Base-by-base conservation (phyloP, 2,113 vertebrate genomes). In the Ameiurus melas region DNA sequence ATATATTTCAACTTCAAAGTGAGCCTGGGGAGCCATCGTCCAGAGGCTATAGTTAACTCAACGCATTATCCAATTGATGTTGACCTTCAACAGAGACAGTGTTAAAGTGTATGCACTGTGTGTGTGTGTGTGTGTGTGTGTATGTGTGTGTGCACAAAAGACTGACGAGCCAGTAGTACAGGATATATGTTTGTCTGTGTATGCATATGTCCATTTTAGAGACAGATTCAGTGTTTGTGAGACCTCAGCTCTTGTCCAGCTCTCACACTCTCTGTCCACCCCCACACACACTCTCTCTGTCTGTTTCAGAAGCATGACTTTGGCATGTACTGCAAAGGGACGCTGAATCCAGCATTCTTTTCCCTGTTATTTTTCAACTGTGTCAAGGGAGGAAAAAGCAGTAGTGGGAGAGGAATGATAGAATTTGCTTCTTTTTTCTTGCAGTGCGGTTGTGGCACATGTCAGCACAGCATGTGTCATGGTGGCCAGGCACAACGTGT, bases 161-260 rank as follows among this genome's bases (percentile, higher is more conserved):
- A 60, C 70, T 83, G 92, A 90, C 91, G 20, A 57, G 78, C 90
- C 90, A 90, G 91, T 90, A 91, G 85, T 78, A 87, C n/a, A 39
- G 62, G 64, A 87, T 58, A 51, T 86, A 58, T 78, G 83, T 83
- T 27, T 86, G 88, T 81, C 77, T 87, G 66, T 87, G 13, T 75
- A 79, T 78, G 70, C n/a, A 64, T 43, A 64, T 82, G 91, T 93
- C 68, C 88, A 91, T 73, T 87, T 86, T 84, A 90, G 92, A 39
- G 77, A 57, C 64, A 81, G 43, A 57, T 70, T 57, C 62, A 60
- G 71, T 78, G 70, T 73, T 55, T 89, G 84, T 43, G 79, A 83
- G 89, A 90, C 79, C 27, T 53, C 57, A 47, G 57, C 47, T 55
- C 70, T 83, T 70, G 43, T 68, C 53, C 36, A 39, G 51, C 57